phyloP scores from a whole-genome alignment of 2,113 vertebrate genomes.

The Spea bombifrons region DNA sequence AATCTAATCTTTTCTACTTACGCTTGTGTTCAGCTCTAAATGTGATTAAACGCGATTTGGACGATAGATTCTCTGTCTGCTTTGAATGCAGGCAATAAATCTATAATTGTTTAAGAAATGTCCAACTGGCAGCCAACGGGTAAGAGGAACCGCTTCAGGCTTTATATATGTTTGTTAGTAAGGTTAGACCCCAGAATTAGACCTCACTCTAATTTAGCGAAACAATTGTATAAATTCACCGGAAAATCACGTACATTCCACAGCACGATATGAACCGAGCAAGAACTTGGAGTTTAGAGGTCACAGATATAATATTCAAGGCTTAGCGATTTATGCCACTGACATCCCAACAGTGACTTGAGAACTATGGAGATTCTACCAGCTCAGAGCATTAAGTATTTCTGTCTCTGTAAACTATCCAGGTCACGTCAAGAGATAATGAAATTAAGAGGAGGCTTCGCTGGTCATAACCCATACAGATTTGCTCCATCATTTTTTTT shows the following conservation, averaged over 20 bases:
- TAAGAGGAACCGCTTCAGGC: not conserved
- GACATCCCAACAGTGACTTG: not conserved
- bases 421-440: not conserved
- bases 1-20: too few species aligned
- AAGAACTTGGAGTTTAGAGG: not conserved
- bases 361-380: not conserved
- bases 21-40: too few species aligned
- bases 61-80: too few species aligned
- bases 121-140: not conserved
- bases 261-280: not conserved
- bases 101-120: not conserved
- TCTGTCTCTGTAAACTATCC: not conserved
- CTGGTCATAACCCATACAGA: not conserved
- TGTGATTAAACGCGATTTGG: too few species aligned
- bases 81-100: too few species aligned
- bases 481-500: not conserved
- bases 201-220: not conserved
- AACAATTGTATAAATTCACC: not conserved
- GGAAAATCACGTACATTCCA: constrained; percentile 14
- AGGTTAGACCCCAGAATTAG: not conserved
- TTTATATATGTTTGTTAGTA: not conserved
- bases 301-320: not conserved
- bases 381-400: not conserved
- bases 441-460: not conserved
- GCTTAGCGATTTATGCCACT: not conserved